phyloP scores from a whole-genome alignment of 2,888 invertebrate genomes.

The Caenorhabditis afra region DNA sequence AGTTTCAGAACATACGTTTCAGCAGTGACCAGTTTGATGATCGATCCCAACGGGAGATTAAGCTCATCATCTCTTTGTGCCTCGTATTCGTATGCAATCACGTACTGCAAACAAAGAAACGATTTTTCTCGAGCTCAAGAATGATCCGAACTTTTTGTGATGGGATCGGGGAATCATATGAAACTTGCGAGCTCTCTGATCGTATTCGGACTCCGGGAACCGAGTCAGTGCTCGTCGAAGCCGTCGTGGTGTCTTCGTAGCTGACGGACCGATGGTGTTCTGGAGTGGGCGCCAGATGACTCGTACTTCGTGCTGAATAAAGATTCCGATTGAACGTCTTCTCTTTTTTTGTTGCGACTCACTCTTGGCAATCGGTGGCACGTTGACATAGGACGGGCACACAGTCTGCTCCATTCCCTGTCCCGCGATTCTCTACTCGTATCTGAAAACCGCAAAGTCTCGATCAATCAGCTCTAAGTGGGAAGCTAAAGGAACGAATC shows the following conservation, averaged over 20 bases:
- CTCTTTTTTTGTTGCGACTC: conserved; percentile 7
- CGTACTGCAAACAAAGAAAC: no score
- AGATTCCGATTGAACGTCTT: neutral
- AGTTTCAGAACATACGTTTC: conserved; percentile 47
- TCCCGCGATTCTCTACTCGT: conserved; percentile 36
- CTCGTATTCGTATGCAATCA: conserved; percentile 67
- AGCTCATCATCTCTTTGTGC: conserved; percentile 72
- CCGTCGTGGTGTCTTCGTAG: conserved; percentile 51
- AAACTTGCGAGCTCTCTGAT: conserved; percentile 40
- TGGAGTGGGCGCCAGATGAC: conserved; percentile 49
- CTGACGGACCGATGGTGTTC: conserved; percentile 51
- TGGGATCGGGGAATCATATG: conserved; percentile 20
- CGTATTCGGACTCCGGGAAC: conserved; percentile 27
- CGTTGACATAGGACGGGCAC: conserved; percentile 50
- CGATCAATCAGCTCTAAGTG: neutral
- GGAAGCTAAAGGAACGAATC: neutral
- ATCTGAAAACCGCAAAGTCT: conserved; percentile 18
- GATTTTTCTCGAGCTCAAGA: neutral
- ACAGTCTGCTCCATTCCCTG: conserved; percentile 23
- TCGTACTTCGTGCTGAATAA: conserved; percentile 52
- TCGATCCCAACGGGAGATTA: conserved; percentile 67
- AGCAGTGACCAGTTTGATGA: conserved; percentile 53
- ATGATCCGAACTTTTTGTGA: conserved; percentile 9
- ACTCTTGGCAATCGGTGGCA: conserved; percentile 57
- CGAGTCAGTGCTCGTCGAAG: conserved; percentile 50